Base-by-base conservation (phyloP, 2,113 vertebrate genomes). In the Zootoca vivipara region DNA sequence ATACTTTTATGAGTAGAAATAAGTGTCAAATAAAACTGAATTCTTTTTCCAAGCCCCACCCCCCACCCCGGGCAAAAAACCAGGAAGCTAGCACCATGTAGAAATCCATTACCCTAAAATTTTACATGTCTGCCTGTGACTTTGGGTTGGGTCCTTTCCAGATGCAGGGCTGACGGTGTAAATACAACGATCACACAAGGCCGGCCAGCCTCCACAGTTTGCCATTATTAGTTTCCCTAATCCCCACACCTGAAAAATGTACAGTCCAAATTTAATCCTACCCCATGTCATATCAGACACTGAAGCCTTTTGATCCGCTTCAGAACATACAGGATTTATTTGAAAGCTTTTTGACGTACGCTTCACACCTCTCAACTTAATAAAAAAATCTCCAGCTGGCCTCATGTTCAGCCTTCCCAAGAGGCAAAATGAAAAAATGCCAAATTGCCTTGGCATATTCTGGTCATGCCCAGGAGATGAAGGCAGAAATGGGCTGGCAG, bases 401-500 rank as follows among this genome's bases (percentile, higher is more conserved):
- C 94, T 79, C 20, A 58, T 58, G 89, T 89, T 93, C 86, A 92
- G 91, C 87, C 93, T 92, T 94, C 94, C 94, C 89, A 87, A 75
- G 89, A 93, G 94, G 82, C 90, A 80, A 83, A 85, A 87, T 70
- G 91, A 81, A 46, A 46, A 92, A 86, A 91, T n/a, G 88, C 52
- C 78, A 83, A 91, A 24, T 75, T 4, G 90, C 3, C 1, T 1
- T 77, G 87, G 89, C 9, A 85, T 42, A 26, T 0, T 1, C 82
- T 40, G 52, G 0, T 0, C 1, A 1, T 22, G 85, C 88, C 6
- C 52, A 8, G 24, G 91, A 89, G 30, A 88, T 79, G 67, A 52
- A 85, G 65, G 16, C 1, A 56, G 70, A 65, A 88, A 77, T 16
- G n/a, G 15, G 15, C 1, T 40, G 78, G 52, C 9, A 73, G 38